Base-by-base conservation (phyloP, 2,888 invertebrate genomes). In the Malacosoma neustria region DNA sequence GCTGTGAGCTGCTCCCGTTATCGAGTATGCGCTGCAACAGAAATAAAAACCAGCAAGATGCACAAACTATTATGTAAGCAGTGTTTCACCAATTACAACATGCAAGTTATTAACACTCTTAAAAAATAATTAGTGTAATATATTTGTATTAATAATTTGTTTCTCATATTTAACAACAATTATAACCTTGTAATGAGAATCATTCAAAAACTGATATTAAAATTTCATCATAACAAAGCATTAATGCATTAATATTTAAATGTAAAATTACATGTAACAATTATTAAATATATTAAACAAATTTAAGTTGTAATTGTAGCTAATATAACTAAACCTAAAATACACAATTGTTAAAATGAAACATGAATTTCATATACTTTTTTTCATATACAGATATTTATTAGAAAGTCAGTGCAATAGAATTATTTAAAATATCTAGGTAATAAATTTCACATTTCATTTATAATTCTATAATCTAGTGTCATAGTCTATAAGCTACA, bases 11-110 rank as follows among this genome's bases (percentile, higher is more conserved):
- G 75, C 77, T 67, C 63, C 76, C 61, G 75, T 62, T 67, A 72
- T 67, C 56, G 68, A 66, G 61, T 69, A 69, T 61, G 69, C 68
- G 61, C 84, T 85, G 84, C 80, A 85, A 85, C 82, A 85, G 66
- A 82, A 73, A 72, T 51, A 72, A 63, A 68, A 80, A 73, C 79
- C 71, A 65, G 72, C 79, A 71, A 70, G 67, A 79, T 84, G 82
- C 84, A 77, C 75, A 65, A 75, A 68, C 72, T 68, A 72, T 52
- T 54, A 43, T 64, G 53, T 47, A 80, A 80, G 79, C 81, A 43
- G 56, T 58, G 56, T 22, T 22, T 22, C 9, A n/a, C n/a, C n/a
- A 22, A 22, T 52, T 38, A 40, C 32, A 51, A 50, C 72, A 72
- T 73, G 73, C 74, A 45, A 43, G 51, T 61, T 57, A 60, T 38